phyloP scores from a whole-genome alignment of 2,797 vertebrate species.

The Arrhamphus sclerolepis region DNA sequence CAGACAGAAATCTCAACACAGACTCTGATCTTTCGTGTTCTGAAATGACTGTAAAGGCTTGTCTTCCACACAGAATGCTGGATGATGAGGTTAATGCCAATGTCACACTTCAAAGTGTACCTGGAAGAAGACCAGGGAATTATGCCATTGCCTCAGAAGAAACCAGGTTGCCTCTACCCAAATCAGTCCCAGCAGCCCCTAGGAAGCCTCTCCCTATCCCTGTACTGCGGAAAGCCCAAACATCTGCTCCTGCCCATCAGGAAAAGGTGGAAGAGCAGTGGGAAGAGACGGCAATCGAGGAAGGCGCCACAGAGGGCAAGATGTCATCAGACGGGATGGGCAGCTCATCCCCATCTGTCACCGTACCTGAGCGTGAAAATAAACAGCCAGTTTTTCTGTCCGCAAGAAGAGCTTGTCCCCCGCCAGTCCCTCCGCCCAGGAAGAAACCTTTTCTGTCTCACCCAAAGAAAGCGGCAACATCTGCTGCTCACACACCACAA shows the following conservation, averaged over 20 bases:
- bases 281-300: conserved; percentile 37
- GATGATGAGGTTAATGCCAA: conserved; percentile 41
- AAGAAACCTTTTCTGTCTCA: conserved; percentile 60
- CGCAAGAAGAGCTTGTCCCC: conserved; percentile 31
- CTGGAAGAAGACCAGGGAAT: conserved; percentile 31
- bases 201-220: conserved; percentile 82
- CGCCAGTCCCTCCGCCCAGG: conserved; percentile 59
- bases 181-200: conserved; percentile 21
- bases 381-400: conserved; percentile 16
- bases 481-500: conserved; percentile 1
- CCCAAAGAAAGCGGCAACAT: conserved; percentile 40
- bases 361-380: conserved; percentile 55
- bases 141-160: conserved; percentile 35
- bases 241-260: conserved; percentile 73
- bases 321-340: conserved; percentile 71
- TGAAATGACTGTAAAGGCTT: neutral
- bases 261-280: conserved; percentile 77
- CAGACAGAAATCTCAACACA: conserved; percentile 30
- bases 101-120: conserved; percentile 4
- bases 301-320: conserved; percentile 55
- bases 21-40: conserved; percentile 1
- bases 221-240: conserved; percentile 81
- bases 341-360: conserved; percentile 69
- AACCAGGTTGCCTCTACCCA: conserved; percentile 11
- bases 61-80: conserved; percentile 42